A percentile compares a stretch with the other conserved stretches of the same genome.
phyloP scores from a whole-genome alignment of 2,888 invertebrate genomes.

The Empis stercorea region DNA sequence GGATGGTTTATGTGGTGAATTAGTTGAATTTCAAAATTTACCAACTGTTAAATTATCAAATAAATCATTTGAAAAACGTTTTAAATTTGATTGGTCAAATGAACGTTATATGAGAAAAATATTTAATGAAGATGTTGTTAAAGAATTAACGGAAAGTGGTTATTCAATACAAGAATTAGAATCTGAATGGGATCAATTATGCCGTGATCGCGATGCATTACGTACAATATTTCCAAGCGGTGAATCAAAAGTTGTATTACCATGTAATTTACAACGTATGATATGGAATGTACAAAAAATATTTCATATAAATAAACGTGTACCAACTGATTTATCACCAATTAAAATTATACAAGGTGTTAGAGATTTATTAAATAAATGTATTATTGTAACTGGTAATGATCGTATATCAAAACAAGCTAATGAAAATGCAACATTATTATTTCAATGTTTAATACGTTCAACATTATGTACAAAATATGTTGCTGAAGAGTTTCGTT shows the following conservation, averaged over 20 bases:
- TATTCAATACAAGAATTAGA: slow-evolving; percentile 86
- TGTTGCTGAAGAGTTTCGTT: slow-evolving; percentile 89
- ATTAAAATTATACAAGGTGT: slow-evolving; percentile 86
- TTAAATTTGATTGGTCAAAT: slow-evolving; percentile 91
- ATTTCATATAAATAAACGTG: slow-evolving; percentile 92
- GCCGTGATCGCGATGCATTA: slow-evolving; percentile 73
- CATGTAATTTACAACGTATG: slow-evolving; percentile 96
- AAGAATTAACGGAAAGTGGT: slow-evolving; percentile 84
- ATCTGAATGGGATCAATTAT: slow-evolving; percentile 89
- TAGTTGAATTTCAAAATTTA: slow-evolving; percentile 90
- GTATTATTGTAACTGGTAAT: slow-evolving; percentile 87
- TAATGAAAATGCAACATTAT: slow-evolving; percentile 92
- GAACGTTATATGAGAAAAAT: slow-evolving; percentile 81
- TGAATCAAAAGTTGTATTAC: slow-evolving; percentile 91
- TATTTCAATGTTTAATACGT: slow-evolving; percentile 90
- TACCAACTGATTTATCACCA: slow-evolving; percentile 88
- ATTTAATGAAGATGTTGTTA: slow-evolving; percentile 87
- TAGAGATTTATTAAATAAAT: slow-evolving; percentile 73
- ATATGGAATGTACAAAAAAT: slow-evolving; percentile 99
- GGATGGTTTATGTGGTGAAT: slow-evolving; percentile 95
- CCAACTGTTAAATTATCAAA: slow-evolving; percentile 87
- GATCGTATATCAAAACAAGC: slow-evolving; percentile 94
- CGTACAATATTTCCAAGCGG: slow-evolving; percentile 94
- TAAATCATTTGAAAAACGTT: slow-evolving; percentile 89
- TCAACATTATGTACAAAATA: slow-evolving; percentile 92